A percentile compares a stretch with the other conserved stretches of the same genome.
Conservation (phyloP, 2,797 vertebrate species). For the Scarus forsteni region DNA sequence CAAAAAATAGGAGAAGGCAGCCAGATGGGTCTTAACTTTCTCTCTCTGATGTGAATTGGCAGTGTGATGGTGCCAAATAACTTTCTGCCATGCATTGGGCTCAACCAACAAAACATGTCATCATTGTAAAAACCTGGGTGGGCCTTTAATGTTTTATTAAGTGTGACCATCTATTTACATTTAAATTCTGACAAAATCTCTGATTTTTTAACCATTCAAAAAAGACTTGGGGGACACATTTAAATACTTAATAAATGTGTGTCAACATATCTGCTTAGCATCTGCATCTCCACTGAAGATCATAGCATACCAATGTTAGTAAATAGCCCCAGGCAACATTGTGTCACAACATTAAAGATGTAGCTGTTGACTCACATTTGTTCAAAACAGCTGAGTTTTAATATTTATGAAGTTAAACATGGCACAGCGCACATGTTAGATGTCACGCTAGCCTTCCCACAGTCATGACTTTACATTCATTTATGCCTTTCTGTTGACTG, state of each 20-base stretch:
- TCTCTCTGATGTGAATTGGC: too few species aligned
- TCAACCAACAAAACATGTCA: too few species aligned
- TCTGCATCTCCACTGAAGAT: background rate
- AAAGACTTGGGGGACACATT: background rate
- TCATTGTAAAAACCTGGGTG: too few species aligned
- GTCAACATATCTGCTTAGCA: background rate
- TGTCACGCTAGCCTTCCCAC: constrained; percentile 9
- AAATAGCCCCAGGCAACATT: background rate
- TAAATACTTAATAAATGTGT: background rate
- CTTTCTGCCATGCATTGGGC: too few species aligned
- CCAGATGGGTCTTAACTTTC: too few species aligned
- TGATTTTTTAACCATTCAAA: too few species aligned
- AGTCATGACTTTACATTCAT: constrained; percentile 13
- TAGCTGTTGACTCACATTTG: background rate
- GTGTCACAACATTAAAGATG: background rate
- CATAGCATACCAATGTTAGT: background rate
- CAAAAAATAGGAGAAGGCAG: too few species aligned
- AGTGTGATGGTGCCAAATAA: too few species aligned
- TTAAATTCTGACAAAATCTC: too few species aligned
- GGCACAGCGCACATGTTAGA: background rate
- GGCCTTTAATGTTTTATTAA: too few species aligned
- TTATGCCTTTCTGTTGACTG: background rate
- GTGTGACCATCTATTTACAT: too few species aligned
- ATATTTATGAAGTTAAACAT: background rate
- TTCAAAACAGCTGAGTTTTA: background rate